These are phyloP conservation scores for Bufotes viridis DNA, from an alignment of 2,797 vertebrate species.

Conservation along the genomic window DNA sequence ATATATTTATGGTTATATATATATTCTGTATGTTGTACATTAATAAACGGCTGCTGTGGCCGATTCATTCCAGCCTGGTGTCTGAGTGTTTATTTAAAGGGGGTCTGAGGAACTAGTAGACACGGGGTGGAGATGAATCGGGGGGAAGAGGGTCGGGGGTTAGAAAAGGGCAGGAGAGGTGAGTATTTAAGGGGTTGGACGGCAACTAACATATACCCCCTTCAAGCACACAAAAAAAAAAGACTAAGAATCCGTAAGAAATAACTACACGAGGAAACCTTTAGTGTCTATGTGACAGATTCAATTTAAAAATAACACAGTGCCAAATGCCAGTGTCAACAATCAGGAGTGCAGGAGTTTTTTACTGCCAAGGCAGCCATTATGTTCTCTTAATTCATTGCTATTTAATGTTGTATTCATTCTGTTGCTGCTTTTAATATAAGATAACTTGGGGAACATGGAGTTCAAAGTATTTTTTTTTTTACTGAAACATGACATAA, in stretches of 20 bases:
- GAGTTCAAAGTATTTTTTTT: neutral
- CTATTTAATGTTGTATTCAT: constrained; percentile 12
- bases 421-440: neutral
- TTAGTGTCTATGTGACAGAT: neutral
- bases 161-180: too few relatives aligned
- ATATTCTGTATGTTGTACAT: too few relatives aligned
- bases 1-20: too few relatives aligned
- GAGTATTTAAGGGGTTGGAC: too few relatives aligned
- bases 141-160: too few relatives aligned
- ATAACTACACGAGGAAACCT: neutral
- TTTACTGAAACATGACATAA: neutral
- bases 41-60: too few relatives aligned
- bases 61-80: too few relatives aligned
- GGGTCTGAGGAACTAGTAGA: too few relatives aligned
- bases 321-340: neutral
- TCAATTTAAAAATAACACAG: neutral
- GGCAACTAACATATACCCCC: too few relatives aligned
- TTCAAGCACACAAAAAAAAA: neutral
- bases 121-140: too few relatives aligned
- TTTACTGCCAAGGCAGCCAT: constrained; percentile 18
- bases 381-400: constrained; percentile 22
- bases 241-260: neutral
- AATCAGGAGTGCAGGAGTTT: neutral
- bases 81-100: too few relatives aligned
- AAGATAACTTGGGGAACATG: neutral